Conservation (phyloP, 2,888 invertebrate genomes). For the Sthenelais limicola region DNA sequence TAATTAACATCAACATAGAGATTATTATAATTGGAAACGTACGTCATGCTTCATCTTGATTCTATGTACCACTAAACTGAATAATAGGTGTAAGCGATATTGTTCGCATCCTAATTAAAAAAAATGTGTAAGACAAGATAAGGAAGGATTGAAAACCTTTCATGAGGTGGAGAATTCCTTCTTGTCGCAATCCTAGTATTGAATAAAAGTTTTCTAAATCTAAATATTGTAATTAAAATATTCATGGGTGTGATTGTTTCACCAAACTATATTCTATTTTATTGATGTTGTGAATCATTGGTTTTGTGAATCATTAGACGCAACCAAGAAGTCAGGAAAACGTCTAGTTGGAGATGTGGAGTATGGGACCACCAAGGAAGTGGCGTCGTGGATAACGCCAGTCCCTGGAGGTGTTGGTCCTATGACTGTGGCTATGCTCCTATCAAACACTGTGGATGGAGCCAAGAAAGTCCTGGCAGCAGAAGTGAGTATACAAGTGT, state of each 20-base stretch:
- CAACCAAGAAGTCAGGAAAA: conserved; percentile 78
- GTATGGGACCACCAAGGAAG: conserved; percentile 80
- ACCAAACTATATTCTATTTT: too few species aligned
- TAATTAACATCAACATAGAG: too few species aligned
- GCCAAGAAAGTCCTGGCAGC: conserved; percentile 45
- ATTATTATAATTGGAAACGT: too few species aligned
- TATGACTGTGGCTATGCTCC: conserved; percentile 95
- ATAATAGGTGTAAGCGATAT: too few species aligned
- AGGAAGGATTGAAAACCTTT: too few species aligned
- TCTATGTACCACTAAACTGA: too few species aligned
- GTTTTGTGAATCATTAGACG: conserved; percentile 29
- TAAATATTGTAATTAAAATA: background rate
- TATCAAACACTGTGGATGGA: conserved; percentile 77
- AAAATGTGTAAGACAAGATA: too few species aligned
- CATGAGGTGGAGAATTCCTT: too few species aligned
- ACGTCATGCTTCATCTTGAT: too few species aligned
- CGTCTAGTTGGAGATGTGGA: conserved; percentile 96
- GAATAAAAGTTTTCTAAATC: background rate
- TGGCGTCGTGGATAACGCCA: conserved; percentile 92
- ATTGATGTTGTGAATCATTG: too few species aligned
- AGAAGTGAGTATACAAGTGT: conserved; percentile 43
- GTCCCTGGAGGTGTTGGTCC: conserved; percentile 96
- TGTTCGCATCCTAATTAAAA: too few species aligned
- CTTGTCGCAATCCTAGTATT: background rate
- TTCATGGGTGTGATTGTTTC: background rate